These are phyloP conservation scores for Andricus grossulariae DNA, from an alignment of 1,140 invertebrate genomes.

Conservation along the genomic window DNA sequence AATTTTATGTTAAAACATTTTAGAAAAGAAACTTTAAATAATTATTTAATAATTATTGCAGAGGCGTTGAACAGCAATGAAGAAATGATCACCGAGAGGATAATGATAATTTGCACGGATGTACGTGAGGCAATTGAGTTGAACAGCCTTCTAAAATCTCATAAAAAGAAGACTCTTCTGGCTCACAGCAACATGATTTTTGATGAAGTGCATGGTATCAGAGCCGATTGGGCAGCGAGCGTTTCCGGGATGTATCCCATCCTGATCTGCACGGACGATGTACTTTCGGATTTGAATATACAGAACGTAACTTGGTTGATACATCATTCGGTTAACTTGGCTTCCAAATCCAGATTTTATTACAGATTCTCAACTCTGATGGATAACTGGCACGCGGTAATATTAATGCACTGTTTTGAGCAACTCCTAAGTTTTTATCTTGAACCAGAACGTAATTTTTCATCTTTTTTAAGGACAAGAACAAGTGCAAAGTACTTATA, in stretches of 20 bases:
- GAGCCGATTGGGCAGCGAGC: conserved; percentile 57
- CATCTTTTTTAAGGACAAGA: conserved; percentile 53
- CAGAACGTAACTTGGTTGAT: conserved; percentile 69
- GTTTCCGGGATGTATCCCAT: conserved; percentile 62
- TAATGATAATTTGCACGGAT: conserved; percentile 63
- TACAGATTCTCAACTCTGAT: conserved; percentile 70
- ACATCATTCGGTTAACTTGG: conserved; percentile 66
- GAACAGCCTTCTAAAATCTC: conserved; percentile 51
- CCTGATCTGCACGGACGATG: conserved; percentile 69
- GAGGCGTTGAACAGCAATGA: conserved; percentile 54
- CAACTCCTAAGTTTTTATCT: conserved; percentile 23
- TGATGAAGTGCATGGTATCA: conserved; percentile 56
- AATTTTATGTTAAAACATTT: background rate
- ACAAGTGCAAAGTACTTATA: conserved; percentile 61
- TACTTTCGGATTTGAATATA: conserved; percentile 64
- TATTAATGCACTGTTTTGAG: conserved; percentile 10
- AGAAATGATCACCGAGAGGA: conserved; percentile 46
- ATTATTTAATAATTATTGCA: conserved; percentile 34
- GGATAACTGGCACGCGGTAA: conserved; percentile 65
- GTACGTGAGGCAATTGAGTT: conserved; percentile 60
- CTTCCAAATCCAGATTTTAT: conserved; percentile 66
- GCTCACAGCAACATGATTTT: conserved; percentile 59
- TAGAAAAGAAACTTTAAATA: conserved; percentile 17
- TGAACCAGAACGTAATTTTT: conserved; percentile 36
- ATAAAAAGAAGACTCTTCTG: conserved; percentile 51